A percentile compares a stretch with the other conserved stretches of the same genome.
Conservation (phyloP, 2,113 vertebrate species). For the Cettia cetti region DNA sequence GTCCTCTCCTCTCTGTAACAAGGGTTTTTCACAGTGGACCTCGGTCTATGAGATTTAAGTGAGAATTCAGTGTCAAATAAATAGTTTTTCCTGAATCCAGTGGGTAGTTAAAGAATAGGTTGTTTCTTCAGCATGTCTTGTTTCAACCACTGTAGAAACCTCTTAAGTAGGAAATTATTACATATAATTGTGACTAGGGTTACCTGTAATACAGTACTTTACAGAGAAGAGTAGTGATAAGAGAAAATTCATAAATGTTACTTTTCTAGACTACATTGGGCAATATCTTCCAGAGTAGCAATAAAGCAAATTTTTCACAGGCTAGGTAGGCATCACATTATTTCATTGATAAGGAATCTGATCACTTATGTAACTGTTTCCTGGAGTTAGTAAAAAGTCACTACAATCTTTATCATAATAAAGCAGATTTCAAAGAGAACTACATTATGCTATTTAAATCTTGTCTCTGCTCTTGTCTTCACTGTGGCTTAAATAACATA, state of each 20-base stretch:
- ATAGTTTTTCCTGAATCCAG: background rate
- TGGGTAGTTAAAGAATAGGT: background rate
- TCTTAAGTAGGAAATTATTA: background rate
- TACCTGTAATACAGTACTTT: background rate
- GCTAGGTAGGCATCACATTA: background rate
- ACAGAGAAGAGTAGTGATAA: background rate
- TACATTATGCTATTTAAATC: background rate
- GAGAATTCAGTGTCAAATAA: background rate
- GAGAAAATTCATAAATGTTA: background rate
- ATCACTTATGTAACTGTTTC: background rate
- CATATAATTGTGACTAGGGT: background rate
- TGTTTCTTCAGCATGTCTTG: background rate
- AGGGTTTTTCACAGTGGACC: background rate
- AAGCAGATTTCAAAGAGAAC: background rate
- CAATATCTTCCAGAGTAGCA: background rate
- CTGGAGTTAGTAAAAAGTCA: background rate
- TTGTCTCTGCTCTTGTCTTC: background rate
- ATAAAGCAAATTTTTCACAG: background rate
- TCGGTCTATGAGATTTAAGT: background rate
- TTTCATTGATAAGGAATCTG: background rate
- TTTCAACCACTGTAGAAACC: background rate
- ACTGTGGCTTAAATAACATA: background rate
- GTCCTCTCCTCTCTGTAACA: background rate
- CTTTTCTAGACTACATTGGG: background rate
- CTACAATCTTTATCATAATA: background rate